A percentile compares a stretch with the other conserved stretches of the same genome.
Evolutionary conservation across 2,797 vertebrate species (phyloP).

Genomic region (Anabas testudineus): DNA sequence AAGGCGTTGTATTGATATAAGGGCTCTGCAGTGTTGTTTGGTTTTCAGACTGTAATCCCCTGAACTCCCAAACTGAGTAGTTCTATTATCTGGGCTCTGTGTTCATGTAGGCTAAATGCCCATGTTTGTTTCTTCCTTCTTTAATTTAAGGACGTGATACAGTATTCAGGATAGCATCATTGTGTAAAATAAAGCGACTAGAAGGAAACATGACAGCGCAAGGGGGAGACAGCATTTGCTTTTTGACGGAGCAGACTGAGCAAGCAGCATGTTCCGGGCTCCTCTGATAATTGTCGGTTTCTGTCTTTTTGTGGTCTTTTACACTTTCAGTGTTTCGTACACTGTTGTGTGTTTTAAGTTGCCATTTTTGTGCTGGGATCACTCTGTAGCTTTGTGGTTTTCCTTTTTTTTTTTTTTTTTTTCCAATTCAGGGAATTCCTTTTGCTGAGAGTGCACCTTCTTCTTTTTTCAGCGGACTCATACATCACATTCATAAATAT

Average conservation of each 20-base stretch:
- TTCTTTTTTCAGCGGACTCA: conserved; percentile 2
- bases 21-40: conserved; percentile 26
- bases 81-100: conserved; percentile 43
- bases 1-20: conserved; percentile 57
- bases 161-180: conserved; percentile 29
- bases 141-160: conserved; percentile 30
- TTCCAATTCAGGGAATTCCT: background rate
- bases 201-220: conserved; percentile 31
- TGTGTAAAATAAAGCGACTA: conserved; percentile 33
- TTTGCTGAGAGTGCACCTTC: background rate
- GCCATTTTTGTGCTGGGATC: background rate
- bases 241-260: conserved; percentile 36
- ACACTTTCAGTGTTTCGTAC: background rate
- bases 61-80: conserved; percentile 53
- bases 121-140: conserved; percentile 35
- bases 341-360: background rate
- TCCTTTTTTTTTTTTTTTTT: background rate
- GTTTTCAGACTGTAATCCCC: conserved; percentile 51
- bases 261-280: conserved; percentile 22
- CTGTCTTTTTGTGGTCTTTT: background rate
- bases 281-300: background rate
- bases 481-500: conserved; percentile 22
- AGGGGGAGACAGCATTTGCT: conserved; percentile 39
- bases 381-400: background rate
- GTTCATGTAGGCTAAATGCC: conserved; percentile 18